Evolutionary conservation across 2,113 vertebrate species (phyloP), one percentile per base, ranked within the genome.

Genomic region (Pseudorectes ferrugineus): DNA sequence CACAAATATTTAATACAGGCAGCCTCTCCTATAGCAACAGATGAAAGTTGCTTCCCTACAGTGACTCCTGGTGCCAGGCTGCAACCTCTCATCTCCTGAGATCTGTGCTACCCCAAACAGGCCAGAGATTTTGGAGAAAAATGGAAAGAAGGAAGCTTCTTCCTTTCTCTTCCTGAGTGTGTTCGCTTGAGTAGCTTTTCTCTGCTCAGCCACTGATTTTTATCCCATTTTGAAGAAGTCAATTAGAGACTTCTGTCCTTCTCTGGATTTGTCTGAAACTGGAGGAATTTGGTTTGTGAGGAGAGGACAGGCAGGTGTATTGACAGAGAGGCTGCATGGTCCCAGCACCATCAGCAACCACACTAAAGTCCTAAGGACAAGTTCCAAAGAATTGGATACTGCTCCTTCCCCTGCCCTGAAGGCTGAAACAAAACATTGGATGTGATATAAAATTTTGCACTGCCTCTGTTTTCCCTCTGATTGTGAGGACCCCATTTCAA

Each of bases 1-100:
- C 38, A 57, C 49, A 91, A 93, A 93, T 76, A 85, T 89, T 85
- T 83, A 61, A 70, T 28, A 51, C 20, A 76, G 40, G 35, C 54
- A 79, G 52, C 62, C 54, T 54, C 54, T 73, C 49, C 88, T 29
- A 17, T 13, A 82, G 62, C 62, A 96, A 89, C 70, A 85, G 45
- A 58, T 13, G 16, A 59, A 85, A 88, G 28, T 22, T 88, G 23
- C 35, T 83, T 52, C 71, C 35, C 42, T 54, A 4, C 0, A 2
- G 28, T 21, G 49, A 28, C 40, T 82, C 57, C 66, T 33, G 1
- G 0, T 25, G 3, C 11, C n/a, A 72, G 31, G 24, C 35, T 84
- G 68, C 21, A 78, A 5, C 19, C 18, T 48, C 16, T 52, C 2
- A 0, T 31, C 45, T 61, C 43, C 31, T 2, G 0, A 58, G 8